Evolutionary conservation across 1,140 invertebrate species (phyloP), one percentile per base, ranked within the genome.

Genomic region (Neoseiulus cucumeris): DNA sequence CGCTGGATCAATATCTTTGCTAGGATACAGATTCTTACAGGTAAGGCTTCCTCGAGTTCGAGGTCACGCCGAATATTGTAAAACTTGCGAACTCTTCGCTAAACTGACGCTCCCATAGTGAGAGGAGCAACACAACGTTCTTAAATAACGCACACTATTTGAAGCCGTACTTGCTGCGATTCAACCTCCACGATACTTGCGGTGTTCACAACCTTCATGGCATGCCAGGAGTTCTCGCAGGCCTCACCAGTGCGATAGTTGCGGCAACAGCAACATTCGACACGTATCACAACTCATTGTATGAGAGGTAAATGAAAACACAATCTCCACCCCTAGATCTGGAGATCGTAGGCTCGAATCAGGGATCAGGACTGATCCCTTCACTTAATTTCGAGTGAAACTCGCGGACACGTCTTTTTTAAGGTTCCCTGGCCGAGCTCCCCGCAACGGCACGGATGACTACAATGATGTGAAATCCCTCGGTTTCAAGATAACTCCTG

Each of bases 171-270:
- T 25, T 65, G 51, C 68, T 76, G 41, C 82, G 80, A 55, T 72
- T 87, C 2, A 81, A 83, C 59, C 76, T 96, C 44, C 84, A 89
- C 72, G 92, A 96, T 74, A 95, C 91, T 1, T 96, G 91, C 73
- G 93, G 93, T 1, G 90, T 96, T 0, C 83, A 96, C 77, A 96
- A 96, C 77, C 80, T 97, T 9, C 92, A 97, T 72, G 93, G 92
- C 0, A 89, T 96, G 85, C 92, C 93, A 0, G 91, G 87, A 17
- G 73, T 96, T 1, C 75, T 91, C 18, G 89, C 87, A 4, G 91
- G 83, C 44, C 72, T 95, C 42, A 80, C 86, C 29, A 85, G 87
- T 0, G 82, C 83, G 0, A 72, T 92, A 17, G 83, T 86, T 72
- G 86, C 89, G 7, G 80, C 79, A 7, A 69, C 88, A 7, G 89